A percentile compares a stretch with the other conserved stretches of the same genome.
Evolutionary conservation across 2,888 invertebrate species (phyloP).

Genomic region (Ophion ellenae): DNA sequence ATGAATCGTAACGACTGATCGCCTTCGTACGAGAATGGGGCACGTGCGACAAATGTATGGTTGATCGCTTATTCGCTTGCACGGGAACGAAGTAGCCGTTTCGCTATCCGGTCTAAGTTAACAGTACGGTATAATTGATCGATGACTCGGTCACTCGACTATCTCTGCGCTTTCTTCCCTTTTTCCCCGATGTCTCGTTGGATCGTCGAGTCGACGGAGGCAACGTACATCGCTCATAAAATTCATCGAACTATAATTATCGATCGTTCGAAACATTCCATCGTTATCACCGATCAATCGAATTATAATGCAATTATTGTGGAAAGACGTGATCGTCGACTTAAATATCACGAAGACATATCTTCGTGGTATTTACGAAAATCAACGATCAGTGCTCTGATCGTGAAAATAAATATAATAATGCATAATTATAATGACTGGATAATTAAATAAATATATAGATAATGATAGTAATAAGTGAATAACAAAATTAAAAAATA

Average conservation of each 20-base stretch:
- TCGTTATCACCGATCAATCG: not conserved
- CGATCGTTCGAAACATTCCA: not conserved
- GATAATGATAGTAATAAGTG: too few relatives aligned
- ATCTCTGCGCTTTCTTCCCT: conserved; percentile 14
- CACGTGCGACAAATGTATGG: conserved; percentile 59
- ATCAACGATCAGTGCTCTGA: too few relatives aligned
- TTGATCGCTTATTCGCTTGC: not conserved
- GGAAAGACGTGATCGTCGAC: not conserved
- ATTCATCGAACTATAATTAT: not conserved
- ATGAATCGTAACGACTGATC: conserved; percentile 53
- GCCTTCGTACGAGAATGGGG: conserved; percentile 43
- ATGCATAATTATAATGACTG: too few relatives aligned
- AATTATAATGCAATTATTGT: not conserved
- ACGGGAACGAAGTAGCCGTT: conserved; percentile 29
- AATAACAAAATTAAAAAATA: too few relatives aligned
- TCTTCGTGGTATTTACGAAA: not conserved
- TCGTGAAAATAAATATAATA: too few relatives aligned
- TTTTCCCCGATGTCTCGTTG: not conserved
- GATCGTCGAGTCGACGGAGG: not conserved
- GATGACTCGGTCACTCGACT: conserved; percentile 62
- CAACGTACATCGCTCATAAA: not conserved
- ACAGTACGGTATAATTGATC: conserved; percentile 39
- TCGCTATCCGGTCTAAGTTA: conserved; percentile 58
- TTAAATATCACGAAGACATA: too few relatives aligned
- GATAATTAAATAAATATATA: too few relatives aligned